These are phyloP conservation scores for Lagopus leucura DNA, from an alignment of 2,113 vertebrate genomes.

Conservation along the genomic window DNA sequence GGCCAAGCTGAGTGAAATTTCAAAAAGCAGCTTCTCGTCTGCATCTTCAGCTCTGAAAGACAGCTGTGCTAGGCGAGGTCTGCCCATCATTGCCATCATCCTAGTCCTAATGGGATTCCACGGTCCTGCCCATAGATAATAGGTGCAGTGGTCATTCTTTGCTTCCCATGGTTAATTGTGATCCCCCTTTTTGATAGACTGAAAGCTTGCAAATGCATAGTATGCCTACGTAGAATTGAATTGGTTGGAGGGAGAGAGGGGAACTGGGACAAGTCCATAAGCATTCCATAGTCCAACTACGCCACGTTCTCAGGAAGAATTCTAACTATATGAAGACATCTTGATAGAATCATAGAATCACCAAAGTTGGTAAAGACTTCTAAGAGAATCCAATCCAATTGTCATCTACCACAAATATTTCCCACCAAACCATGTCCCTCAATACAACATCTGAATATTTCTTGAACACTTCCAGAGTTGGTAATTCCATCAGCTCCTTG, in stretches of 20 bases:
- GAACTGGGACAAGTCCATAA: background rate
- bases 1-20: conserved; percentile 33
- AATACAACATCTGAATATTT: no score
- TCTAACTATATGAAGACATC: background rate
- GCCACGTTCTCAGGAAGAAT: background rate
- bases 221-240: background rate
- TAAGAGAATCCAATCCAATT: no score
- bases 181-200: background rate
- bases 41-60: conserved; percentile 7
- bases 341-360: background rate
- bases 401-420: no score
- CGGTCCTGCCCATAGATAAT: background rate
- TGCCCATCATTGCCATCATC: background rate
- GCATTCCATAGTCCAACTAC: background rate
- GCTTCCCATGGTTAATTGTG: background rate
- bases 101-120: background rate
- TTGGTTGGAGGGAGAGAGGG: background rate
- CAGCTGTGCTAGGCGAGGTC: background rate
- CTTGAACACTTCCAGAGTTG: no score
- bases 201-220: background rate
- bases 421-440: no score
- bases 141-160: background rate
- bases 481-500: no score
- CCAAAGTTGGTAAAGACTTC: no score
- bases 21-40: conserved; percentile 23